Evolutionary conservation across 2,113 vertebrate genomes (phyloP), one percentile per base, ranked within the genome.

Genomic region (Boulengeromyrus knoepffleri): DNA sequence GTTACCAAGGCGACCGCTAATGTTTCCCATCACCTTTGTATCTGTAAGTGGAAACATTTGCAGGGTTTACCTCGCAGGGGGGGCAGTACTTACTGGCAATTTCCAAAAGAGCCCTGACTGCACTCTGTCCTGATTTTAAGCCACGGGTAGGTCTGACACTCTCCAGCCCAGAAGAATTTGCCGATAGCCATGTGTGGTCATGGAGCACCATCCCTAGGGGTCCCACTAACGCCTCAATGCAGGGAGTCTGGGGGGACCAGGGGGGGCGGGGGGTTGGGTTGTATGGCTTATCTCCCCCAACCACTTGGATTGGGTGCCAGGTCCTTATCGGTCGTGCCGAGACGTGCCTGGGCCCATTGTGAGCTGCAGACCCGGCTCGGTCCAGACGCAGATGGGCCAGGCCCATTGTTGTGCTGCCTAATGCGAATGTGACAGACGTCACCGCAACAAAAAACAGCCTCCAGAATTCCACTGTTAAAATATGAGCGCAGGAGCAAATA

Each of bases 261-360:
- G 0, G 49, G 85, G 7, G 27, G 15, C 27, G 12, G 47, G 3
- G 8, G 49, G 49, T 45, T 6, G 45, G 31, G 42, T 42, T 85
- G 47, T 24, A 21, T 88, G 92, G 91, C 94, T 95, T 95, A 95
- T 95, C 95, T 95, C 93, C 94, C 93, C 93, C 91, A 91, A 94
- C 92, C 95, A 95, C 94, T 95, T 94, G 95, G 94, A 94, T 92
- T 92, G 88, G 17, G 92, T 93, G 94, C 94, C 94, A 95, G 92
- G 93, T 92, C 93, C 74, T 89, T 89, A 89, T 74, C 74, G 21
- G 47, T 89, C 74, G 24, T 50, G 53, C 31, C 31, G 19, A 56
- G 88, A 80, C 1, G 9, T 10, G 88, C 27, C 80, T 92, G 92
- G 87, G 93, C 94, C 94, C 93, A 91, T 92, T 93, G 93, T 80